Evolutionary conservation across 2,113 vertebrate genomes (phyloP).

Genomic region (Upupa epops): DNA sequence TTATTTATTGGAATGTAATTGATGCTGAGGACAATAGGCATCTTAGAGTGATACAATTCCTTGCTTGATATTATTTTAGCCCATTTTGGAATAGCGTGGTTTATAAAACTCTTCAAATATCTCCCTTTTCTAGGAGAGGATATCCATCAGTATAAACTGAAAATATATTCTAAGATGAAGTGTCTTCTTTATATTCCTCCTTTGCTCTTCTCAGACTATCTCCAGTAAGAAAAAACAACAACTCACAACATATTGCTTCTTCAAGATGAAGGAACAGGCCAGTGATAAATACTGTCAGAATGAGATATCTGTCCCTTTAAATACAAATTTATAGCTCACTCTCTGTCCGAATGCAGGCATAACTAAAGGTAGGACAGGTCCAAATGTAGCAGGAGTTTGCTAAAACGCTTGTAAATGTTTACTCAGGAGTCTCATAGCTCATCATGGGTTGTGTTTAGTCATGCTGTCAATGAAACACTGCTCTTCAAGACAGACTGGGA

Average conservation of each 20-base stretch:
- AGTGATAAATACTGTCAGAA: neutral
- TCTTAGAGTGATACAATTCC: neutral
- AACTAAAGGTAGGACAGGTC: neutral
- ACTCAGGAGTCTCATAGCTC: neutral
- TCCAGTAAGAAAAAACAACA: neutral
- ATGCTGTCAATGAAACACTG: fast-evolving
- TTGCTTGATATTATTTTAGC: neutral
- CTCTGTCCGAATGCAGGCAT: neutral
- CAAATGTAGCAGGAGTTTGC: neutral
- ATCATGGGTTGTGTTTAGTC: neutral
- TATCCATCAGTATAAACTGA: neutral
- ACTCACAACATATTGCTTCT: neutral
- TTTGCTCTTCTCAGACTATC: neutral
- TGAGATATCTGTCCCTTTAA: neutral
- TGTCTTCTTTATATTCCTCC: neutral
- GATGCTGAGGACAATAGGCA: neutral
- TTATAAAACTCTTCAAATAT: neutral
- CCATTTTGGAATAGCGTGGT: neutral
- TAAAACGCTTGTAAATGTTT: neutral
- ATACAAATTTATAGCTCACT: neutral
- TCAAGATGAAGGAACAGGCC: neutral
- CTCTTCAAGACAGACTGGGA: neutral
- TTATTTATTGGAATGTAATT: neutral
- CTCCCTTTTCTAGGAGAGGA: neutral
- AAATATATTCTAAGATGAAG: neutral